Evolutionary conservation across 2,797 vertebrate genomes (phyloP), one percentile per base, ranked within the genome.

Genomic region (Molossus alvarezi): DNA sequence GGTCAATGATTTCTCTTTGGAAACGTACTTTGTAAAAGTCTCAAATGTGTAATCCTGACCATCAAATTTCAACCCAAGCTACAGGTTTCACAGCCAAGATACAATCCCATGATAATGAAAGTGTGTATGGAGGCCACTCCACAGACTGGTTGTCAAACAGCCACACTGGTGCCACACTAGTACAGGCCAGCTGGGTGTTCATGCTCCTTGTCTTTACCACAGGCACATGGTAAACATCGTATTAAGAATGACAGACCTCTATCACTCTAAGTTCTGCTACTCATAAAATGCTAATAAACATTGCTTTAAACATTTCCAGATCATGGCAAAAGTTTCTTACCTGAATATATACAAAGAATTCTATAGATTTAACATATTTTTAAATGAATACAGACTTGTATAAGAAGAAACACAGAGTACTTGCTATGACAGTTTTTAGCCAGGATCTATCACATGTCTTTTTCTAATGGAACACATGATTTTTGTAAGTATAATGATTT

Each of bases 1-100:
- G 96, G 79, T 91, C 94, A 97, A 88, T 92, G 67, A 97, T 58
- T 94, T 96, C 33, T 98, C 97, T 98, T 98, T 98, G 98, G 98
- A 98, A 98, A 97, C 90, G 60, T 1, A 97, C 25, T 96, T 97
- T 45, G n/a, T 5, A 45, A 90, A 97, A 93, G 29, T 76, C 81
- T 81, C 53, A 88, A 96, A 53, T 75, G 67, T 53, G 90, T 95
- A 80, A 96, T 76, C 41, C 29, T 80, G 64, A 0, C 0, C 69
- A 57, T 92, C 91, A 97, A 25, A 14, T 96, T 97, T 95, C 92
- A 97, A 83, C 67, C 60, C 82, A 97, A 71, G 25, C 41, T 81
- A 92, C 65, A 96, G 48, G 80, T 88, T 85, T 95, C 45, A 97
- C 8, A 86, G 71, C 18, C 86, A 95, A 69, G 88, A 92, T 86